Base-by-base conservation (phyloP, 2,888 invertebrate genomes). In the Anagyrus pseudococci region DNA sequence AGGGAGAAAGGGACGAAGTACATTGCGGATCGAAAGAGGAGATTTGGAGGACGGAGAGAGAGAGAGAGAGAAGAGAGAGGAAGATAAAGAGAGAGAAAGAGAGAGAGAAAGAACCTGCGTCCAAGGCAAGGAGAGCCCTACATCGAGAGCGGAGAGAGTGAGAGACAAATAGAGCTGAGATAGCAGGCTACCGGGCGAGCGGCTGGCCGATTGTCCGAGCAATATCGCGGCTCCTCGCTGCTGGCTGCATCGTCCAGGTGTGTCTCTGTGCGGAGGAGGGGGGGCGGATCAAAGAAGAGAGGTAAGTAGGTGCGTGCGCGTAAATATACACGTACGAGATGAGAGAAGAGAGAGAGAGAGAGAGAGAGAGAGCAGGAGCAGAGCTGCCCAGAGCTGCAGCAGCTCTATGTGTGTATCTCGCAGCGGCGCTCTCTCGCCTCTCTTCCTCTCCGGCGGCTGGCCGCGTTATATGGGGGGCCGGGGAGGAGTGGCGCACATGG, bases 61-160 rank as follows among this genome's bases (percentile, higher is more conserved):
- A 46, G 10, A 37, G 43, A 61, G 44, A 33, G 15, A 49, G 43
- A 50, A 37, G 37, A 41, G 17, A 49, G 41, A 49, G 20, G 26
- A 10, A 13, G 44, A 52, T 29, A 43, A 43, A 19, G 20, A 54
- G 37, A 52, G 15, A 43, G 4, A 40, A 15, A 54, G 47, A 48
- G 26, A 55, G 41, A 8, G 2, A 49, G 22, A 58, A 37, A 41
- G 19, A 2, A 3, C 20, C 20, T 4, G n/a, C n/a, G n/a, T n/a
- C n/a, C n/a, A n/a, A n/a, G n/a, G n/a, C n/a, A n/a, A n/a, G n/a
- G n/a, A 10, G 25, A 6, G 13, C 33, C 17, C 37, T 58, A 58
- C 47, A 58, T 58, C 22, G 29, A 48, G 19, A 33, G 40, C 20
- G 22, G 37, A 22, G 23, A 7, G 46, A 20, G 20, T 37, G 23